A percentile compares a stretch with the other conserved stretches of the same genome.
phyloP scores from a whole-genome alignment of 2,797 vertebrate genomes.

The Sitta carolinensis region DNA sequence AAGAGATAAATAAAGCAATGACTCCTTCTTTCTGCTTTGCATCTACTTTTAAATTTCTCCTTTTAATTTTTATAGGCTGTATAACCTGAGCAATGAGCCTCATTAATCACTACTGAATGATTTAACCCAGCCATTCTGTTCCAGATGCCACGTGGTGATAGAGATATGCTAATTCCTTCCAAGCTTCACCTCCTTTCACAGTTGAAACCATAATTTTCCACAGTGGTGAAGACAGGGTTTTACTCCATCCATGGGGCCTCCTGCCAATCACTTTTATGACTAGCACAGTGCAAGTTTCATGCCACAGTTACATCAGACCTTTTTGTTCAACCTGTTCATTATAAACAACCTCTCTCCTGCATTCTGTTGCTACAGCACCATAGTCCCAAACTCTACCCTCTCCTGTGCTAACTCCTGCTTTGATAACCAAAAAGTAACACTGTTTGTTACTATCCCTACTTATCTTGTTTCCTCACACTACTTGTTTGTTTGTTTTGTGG shows the following conservation, averaged over 20 bases:
- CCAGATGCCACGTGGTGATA: conserved; percentile 17
- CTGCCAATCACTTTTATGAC: conserved; percentile 17
- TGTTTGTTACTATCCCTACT: neutral
- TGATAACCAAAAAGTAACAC: neutral
- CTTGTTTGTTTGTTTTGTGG: rapidly evolving
- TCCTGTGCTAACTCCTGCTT: neutral
- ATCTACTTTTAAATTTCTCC: neutral
- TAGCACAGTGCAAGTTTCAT: neutral
- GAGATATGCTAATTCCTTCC: conserved; percentile 33
- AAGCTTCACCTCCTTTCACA: conserved; percentile 22
- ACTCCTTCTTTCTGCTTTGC: neutral
- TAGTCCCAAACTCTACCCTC: neutral
- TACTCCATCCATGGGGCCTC: neutral
- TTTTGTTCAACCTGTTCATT: neutral
- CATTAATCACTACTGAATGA: conserved; percentile 36
- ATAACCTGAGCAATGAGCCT: conserved; percentile 16
- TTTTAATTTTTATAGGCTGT: conserved; percentile 32
- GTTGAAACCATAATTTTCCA: conserved; percentile 47
- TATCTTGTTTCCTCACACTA: neutral
- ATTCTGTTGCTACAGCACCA: neutral
- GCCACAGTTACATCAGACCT: neutral
- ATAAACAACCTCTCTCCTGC: neutral
- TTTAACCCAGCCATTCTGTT: conserved; percentile 31
- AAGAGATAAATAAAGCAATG: neutral
- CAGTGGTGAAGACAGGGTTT: neutral